Percentiles rank a stretch among this genome's conserved stretches.
Conservation (phyloP, 2,113 vertebrate genomes). For the Eidolon helvum region DNA sequence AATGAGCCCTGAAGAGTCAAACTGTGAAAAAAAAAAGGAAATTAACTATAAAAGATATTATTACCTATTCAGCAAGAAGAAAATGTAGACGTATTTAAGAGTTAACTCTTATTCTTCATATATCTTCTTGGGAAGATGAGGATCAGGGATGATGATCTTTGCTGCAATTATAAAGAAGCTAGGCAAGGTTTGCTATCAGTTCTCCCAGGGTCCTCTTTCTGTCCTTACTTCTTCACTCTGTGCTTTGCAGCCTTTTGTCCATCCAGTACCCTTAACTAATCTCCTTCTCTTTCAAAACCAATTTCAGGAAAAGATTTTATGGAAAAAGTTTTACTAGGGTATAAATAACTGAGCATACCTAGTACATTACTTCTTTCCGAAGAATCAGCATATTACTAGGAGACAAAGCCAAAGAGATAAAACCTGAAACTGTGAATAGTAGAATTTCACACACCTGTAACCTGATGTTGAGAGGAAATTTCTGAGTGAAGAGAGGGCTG, state of each 20-base stretch:
- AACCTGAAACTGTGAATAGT: not conserved
- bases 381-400: not conserved
- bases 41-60: conserved; percentile 64
- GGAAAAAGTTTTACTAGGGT: not conserved
- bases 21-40: conserved; percentile 60
- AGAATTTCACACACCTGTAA: not conserved
- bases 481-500: not conserved
- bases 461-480: not conserved
- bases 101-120: conserved; percentile 45
- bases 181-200: not conserved
- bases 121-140: not conserved
- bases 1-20: conserved; percentile 72
- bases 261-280: not conserved
- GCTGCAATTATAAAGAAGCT: not conserved
- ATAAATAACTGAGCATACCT: not conserved
- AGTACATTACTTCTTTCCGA: not conserved
- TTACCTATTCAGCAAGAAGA: conserved; percentile 59
- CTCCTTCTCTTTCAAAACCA: not conserved
- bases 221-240: not conserved
- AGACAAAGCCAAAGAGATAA: not conserved
- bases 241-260: not conserved
- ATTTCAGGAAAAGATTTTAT: not conserved
- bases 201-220: not conserved
- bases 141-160: not conserved
- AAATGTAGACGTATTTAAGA: conserved; percentile 45